phyloP scores from a whole-genome alignment of 1,140 invertebrate genomes.

The Cepaea nemoralis region DNA sequence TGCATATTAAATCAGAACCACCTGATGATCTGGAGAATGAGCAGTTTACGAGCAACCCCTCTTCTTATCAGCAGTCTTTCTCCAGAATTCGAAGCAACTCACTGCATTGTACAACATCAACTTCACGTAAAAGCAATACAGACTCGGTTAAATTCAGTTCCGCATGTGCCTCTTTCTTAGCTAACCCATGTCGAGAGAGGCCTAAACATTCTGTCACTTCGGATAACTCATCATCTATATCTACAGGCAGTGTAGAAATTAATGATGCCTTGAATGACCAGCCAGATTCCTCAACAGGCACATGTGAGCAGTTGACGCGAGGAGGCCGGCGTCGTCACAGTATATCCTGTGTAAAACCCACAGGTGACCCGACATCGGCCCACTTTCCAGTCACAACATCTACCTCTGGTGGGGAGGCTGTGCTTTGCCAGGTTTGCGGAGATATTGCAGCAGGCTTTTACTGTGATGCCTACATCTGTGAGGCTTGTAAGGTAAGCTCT shows the following conservation, averaged over 20 bases:
- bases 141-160: neutral
- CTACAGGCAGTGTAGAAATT: neutral
- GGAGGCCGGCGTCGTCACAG: neutral
- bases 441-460: constrained; percentile 71
- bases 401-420: constrained; percentile 9
- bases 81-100: neutral
- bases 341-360: neutral
- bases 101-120: neutral
- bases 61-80: neutral
- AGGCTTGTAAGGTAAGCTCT: constrained; percentile 71
- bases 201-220: neutral
- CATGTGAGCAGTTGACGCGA: constrained; percentile 15
- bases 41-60: neutral
- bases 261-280: neutral
- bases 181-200: neutral
- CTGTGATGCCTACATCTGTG: constrained; percentile 72
- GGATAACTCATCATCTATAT: neutral
- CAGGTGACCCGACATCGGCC: neutral
- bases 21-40: neutral
- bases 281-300: constrained; percentile 27
- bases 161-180: neutral
- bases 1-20: neutral
- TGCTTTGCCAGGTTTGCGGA: constrained; percentile 69
- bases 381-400: neutral
- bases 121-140: neutral